Percentiles rank a stretch among this genome's conserved stretches.
These are phyloP conservation scores for Uria lomvia DNA, from an alignment of 2,113 vertebrate genomes.

Conservation along the genomic window DNA sequence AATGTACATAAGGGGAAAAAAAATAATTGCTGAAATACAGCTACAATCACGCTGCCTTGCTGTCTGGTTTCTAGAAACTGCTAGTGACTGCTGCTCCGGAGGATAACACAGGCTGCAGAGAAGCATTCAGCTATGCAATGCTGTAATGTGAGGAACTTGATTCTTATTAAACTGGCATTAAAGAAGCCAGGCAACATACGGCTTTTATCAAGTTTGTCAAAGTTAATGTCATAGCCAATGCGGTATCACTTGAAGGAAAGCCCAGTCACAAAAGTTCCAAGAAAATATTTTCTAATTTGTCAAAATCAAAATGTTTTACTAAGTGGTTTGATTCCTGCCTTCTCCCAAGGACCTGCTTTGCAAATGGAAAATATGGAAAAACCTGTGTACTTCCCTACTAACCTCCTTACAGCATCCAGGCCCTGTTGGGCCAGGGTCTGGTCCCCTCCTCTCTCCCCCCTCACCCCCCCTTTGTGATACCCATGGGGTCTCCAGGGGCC, in stretches of 20 bases:
- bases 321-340: neutral
- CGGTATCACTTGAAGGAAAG: neutral
- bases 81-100: neutral
- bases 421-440: rapidly evolving
- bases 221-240: neutral
- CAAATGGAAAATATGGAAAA: neutral
- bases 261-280: neutral
- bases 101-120: neutral
- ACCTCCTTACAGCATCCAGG: neutral
- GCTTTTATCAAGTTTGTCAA: neutral
- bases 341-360: neutral
- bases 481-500: neutral
- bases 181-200: neutral
- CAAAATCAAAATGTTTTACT: neutral
- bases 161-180: neutral
- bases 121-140: neutral
- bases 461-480: neutral
- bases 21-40: neutral
- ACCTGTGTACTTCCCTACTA: neutral
- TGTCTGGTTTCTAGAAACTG: neutral
- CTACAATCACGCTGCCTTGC: neutral
- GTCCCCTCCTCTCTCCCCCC: neutral
- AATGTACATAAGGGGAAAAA: neutral
- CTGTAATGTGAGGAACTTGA: neutral
- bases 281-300: neutral